Percentiles rank a stretch among this genome's conserved stretches.
phyloP scores from a whole-genome alignment of 1,140 invertebrate genomes.

The Diabrotica undecimpunctata region DNA sequence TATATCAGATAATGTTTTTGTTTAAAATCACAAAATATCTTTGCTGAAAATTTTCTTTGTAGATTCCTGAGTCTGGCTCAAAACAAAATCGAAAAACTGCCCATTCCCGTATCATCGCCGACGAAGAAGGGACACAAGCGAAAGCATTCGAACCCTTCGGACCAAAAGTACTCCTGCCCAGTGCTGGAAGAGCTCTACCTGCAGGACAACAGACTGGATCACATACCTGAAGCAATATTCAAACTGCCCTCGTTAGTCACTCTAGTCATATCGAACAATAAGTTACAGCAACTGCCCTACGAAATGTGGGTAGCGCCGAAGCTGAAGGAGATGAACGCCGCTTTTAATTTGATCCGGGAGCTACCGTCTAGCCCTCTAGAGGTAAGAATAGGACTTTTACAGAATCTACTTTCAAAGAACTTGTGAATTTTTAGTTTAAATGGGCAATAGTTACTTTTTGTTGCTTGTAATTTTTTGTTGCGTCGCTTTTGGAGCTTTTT shows the following conservation, averaged over 20 bases:
- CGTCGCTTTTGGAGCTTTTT: too few species aligned
- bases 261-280: conserved; percentile 92
- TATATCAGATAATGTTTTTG: too few species aligned
- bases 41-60: background rate
- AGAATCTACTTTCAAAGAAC: too few species aligned
- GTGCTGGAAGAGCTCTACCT: conserved; percentile 85
- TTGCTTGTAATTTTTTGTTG: too few species aligned
- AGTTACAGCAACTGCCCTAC: conserved; percentile 79
- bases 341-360: conserved; percentile 84
- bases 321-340: conserved; percentile 84
- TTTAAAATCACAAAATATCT: too few species aligned
- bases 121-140: conserved; percentile 42
- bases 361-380: conserved; percentile 61
- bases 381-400: conserved; percentile 29
- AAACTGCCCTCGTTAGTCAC: conserved; percentile 73
- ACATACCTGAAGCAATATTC: conserved; percentile 77
- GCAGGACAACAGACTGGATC: conserved; percentile 82
- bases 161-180: conserved; percentile 61
- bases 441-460: too few species aligned
- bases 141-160: conserved; percentile 43
- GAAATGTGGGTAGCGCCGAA: conserved; percentile 88
- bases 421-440: too few species aligned
- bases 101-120: conserved; percentile 46
- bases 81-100: conserved; percentile 78
- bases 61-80: conserved; percentile 79